Percentiles rank a stretch among this genome's conserved stretches.
These are phyloP conservation scores for Crotalus tigris DNA, from an alignment of 2,113 vertebrate genomes.

Conservation along the genomic window DNA sequence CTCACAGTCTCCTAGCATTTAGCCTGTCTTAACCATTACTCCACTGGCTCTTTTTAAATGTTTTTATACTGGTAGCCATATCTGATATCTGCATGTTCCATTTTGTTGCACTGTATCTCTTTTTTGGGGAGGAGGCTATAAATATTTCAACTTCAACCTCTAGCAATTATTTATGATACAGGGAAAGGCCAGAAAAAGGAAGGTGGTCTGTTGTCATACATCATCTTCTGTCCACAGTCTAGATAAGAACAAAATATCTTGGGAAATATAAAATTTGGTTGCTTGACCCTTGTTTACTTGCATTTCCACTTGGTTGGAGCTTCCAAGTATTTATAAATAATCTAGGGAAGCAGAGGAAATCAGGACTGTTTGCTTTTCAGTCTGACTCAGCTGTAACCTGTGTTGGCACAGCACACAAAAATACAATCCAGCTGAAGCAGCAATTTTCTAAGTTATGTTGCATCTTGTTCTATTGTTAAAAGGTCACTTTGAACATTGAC, in stretches of 20 bases:
- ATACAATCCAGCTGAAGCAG: background rate
- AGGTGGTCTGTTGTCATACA: background rate
- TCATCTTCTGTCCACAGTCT: background rate
- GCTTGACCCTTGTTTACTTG: background rate
- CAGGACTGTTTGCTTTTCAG: background rate
- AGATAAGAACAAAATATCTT: background rate
- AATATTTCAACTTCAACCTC: no score
- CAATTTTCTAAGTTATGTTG: background rate
- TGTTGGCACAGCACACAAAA: background rate
- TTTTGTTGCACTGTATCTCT: background rate
- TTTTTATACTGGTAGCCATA: background rate
- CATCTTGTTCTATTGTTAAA: background rate
- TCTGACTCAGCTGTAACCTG: background rate
- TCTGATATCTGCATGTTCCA: background rate
- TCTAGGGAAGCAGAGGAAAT: background rate
- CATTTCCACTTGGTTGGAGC: background rate
- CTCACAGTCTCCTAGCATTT: background rate
- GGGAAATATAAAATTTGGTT: background rate
- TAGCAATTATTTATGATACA: background rate
- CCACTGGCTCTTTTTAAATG: background rate
- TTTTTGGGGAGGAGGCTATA: background rate
- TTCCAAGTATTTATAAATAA: background rate
- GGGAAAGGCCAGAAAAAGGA: background rate
- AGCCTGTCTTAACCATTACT: background rate
- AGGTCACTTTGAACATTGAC: conserved; percentile 15